Conservation (phyloP, 2,888 invertebrate genomes). For the Gryllus longicercus region DNA sequence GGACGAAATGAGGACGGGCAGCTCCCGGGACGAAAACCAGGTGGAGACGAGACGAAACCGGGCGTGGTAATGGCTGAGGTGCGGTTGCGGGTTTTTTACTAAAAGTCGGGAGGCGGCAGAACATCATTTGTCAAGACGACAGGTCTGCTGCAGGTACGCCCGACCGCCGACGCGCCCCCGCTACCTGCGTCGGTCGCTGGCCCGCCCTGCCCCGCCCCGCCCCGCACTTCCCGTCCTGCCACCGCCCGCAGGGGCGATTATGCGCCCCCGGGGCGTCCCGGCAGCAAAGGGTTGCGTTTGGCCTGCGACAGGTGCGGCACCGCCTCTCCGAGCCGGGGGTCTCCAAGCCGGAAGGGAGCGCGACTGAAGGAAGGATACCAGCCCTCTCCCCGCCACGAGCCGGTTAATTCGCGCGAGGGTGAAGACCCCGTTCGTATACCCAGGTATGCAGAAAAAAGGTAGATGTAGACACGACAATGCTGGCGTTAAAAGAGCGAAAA, state of each 20-base stretch:
- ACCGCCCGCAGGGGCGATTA: background rate
- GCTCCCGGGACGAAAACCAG: no score
- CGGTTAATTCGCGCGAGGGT: no score
- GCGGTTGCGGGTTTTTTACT: no score
- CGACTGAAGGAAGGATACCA: no score
- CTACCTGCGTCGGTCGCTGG: background rate
- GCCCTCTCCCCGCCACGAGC: no score
- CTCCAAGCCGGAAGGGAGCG: no score
- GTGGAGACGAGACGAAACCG: background rate
- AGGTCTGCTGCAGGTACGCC: background rate
- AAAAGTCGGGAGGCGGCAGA: background rate
- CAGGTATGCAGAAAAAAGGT: no score
- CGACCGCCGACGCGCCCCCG: background rate
- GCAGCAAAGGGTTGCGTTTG: background rate
- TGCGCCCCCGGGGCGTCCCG: background rate
- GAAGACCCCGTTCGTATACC: no score
- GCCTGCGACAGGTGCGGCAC: background rate
- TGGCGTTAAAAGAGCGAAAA: no score
- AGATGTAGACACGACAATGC: no score
- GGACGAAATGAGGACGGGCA: background rate
- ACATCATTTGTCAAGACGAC: constrained; percentile 6
- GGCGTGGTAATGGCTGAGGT: background rate
- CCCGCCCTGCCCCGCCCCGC: background rate
- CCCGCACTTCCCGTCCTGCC: background rate
- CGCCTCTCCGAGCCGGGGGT: background rate